phyloP scores from a whole-genome alignment of 1,140 invertebrate species.

The Oscheius sp. region DNA sequence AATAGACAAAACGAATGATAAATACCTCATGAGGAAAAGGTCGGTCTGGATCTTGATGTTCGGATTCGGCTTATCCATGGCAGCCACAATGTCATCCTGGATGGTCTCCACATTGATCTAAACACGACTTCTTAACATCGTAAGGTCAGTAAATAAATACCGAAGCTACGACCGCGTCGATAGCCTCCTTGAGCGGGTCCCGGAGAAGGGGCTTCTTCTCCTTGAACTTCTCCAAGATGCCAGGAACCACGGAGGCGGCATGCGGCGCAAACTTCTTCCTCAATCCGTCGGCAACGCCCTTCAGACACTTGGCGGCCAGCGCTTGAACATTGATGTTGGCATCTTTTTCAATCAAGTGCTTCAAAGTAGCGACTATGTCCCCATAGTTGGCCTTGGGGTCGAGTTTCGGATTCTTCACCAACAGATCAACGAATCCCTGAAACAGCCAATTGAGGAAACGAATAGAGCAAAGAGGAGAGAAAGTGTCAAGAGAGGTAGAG shows the following conservation, averaged over 20 bases:
- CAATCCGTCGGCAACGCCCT: constrained; percentile 78
- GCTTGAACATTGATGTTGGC: constrained; percentile 88
- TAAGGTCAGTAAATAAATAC: constrained; percentile 1
- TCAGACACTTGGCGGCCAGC: constrained; percentile 78
- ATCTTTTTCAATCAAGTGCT: constrained; percentile 89
- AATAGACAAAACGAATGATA: too few relatives aligned
- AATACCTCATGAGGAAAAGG: too few relatives aligned
- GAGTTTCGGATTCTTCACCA: constrained; percentile 71
- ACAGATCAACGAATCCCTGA: constrained; percentile 69
- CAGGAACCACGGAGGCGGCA: constrained; percentile 71
- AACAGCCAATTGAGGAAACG: neutral
- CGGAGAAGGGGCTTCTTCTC: constrained; percentile 85
- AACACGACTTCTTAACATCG: neutral
- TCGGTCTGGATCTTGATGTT: constrained; percentile 87
- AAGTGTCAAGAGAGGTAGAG: neutral
- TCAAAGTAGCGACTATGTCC: constrained; percentile 81
- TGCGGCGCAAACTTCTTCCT: constrained; percentile 80
- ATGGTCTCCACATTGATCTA: constrained; percentile 82
- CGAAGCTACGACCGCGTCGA: constrained; percentile 75
- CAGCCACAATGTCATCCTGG: constrained; percentile 77
- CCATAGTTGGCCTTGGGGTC: constrained; percentile 68
- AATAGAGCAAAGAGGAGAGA: neutral
- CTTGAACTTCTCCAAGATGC: constrained; percentile 89
- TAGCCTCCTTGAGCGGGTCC: constrained; percentile 69
- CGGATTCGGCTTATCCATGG: constrained; percentile 89